phyloP scores from a whole-genome alignment of 2,797 vertebrate species.

The Schizopygopsis malacanthus region DNA sequence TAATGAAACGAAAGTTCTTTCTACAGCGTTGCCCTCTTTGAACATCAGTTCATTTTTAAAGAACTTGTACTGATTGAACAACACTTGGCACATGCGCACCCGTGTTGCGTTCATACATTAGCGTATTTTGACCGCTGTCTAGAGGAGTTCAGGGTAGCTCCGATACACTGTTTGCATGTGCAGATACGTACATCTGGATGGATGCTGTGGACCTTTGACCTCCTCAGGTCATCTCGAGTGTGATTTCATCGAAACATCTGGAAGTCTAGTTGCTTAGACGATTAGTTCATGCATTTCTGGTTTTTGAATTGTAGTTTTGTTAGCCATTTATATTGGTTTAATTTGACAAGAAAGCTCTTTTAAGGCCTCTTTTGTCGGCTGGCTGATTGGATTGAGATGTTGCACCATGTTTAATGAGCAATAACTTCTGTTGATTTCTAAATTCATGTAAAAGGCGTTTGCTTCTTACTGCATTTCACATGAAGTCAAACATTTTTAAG shows the following conservation, averaged over 20 bases:
- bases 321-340: neutral
- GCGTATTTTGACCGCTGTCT: neutral
- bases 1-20: neutral
- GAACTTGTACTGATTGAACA: neutral
- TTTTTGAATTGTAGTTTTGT: slow-evolving; percentile 14
- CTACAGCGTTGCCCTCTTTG: neutral
- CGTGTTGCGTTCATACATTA: neutral
- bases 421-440: slow-evolving; percentile 11
- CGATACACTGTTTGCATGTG: neutral
- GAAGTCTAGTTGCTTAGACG: neutral
- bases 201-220: neutral
- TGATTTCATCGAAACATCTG: neutral
- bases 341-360: neutral
- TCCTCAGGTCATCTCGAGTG: slow-evolving; percentile 16
- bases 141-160: neutral
- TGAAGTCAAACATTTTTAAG: slow-evolving; percentile 41
- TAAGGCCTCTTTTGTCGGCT: neutral
- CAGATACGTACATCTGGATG: neutral
- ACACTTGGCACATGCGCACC: neutral
- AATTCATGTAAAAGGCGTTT: neutral
- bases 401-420: neutral
- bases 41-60: neutral
- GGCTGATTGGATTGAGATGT: neutral
- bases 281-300: slow-evolving; percentile 9
- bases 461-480: slow-evolving; percentile 47